Evolutionary conservation across 2,888 invertebrate genomes (phyloP).

Genomic region (Zygaena filipendulae): DNA sequence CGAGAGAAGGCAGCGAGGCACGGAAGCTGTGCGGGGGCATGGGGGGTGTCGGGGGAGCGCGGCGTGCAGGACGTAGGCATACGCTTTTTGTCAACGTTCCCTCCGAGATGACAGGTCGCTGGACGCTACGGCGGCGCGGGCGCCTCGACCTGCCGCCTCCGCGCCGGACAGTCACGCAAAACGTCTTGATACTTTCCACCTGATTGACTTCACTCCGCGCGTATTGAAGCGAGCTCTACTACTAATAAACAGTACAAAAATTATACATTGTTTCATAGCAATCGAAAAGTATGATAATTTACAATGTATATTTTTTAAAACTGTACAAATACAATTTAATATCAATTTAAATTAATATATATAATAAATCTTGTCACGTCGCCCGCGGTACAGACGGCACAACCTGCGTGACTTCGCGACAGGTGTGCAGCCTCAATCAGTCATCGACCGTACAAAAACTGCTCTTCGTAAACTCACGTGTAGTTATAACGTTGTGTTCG

Average conservation of each 20-base stretch:
- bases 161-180: constrained; percentile 23
- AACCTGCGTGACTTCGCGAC: constrained; percentile 27
- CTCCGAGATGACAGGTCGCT: constrained; percentile 68
- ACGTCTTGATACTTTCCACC: constrained; percentile 48
- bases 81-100: constrained; percentile 69
- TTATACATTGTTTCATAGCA: too few relatives aligned
- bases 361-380: too few relatives aligned
- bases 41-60: constrained; percentile 17
- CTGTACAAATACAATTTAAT: too few relatives aligned
- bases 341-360: too few relatives aligned
- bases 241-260: too few relatives aligned
- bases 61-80: constrained; percentile 61
- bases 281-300: too few relatives aligned
- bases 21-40: constrained; percentile 13
- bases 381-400: constrained; percentile 16
- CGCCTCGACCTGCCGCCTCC: constrained; percentile 27
- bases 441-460: too few relatives aligned
- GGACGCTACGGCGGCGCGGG: constrained; percentile 52
- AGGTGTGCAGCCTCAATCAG: constrained; percentile 41
- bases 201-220: constrained; percentile 1
- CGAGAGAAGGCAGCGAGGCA: constrained; percentile 21
- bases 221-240: too few relatives aligned
- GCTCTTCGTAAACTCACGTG: too few relatives aligned
- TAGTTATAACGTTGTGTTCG: too few relatives aligned
- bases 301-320: too few relatives aligned